phyloP scores from a whole-genome alignment of 2,113 vertebrate species.

The Planiliza haematocheilus region DNA sequence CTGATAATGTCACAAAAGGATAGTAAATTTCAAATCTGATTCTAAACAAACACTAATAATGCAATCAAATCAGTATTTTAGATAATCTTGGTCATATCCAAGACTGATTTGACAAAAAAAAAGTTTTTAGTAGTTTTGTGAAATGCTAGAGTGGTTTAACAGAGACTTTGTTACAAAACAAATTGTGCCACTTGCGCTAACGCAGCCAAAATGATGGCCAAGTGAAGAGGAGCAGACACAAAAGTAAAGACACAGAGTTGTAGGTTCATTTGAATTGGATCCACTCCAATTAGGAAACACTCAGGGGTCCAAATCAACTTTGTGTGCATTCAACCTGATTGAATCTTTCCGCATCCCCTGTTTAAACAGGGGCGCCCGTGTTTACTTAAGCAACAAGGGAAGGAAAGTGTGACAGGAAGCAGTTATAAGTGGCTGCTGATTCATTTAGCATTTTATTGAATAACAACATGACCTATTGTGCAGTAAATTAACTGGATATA shows the following conservation, averaged over 20 bases:
- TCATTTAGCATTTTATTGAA: background rate
- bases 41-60: too few relatives aligned
- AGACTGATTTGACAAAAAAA: too few relatives aligned
- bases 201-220: too few relatives aligned
- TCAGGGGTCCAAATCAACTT: conserved; percentile 20
- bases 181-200: too few relatives aligned
- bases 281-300: conserved; percentile 30
- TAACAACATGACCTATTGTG: background rate
- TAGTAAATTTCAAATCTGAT: conserved; percentile 7
- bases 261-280: conserved; percentile 14
- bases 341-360: background rate
- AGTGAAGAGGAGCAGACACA: too few relatives aligned
- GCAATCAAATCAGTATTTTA: too few relatives aligned
- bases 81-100: too few relatives aligned
- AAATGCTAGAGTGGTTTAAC: too few relatives aligned
- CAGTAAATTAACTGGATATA: background rate
- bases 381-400: conserved; percentile 38
- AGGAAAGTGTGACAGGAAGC: conserved; percentile 5
- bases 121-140: too few relatives aligned
- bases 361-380: conserved; percentile 1
- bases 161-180: too few relatives aligned
- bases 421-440: conserved; percentile 16
- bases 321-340: conserved; percentile 36
- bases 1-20: too few relatives aligned
- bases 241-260: background rate